Conservation (phyloP, 1,140 invertebrate species). For the Ridgeia piscesae region DNA sequence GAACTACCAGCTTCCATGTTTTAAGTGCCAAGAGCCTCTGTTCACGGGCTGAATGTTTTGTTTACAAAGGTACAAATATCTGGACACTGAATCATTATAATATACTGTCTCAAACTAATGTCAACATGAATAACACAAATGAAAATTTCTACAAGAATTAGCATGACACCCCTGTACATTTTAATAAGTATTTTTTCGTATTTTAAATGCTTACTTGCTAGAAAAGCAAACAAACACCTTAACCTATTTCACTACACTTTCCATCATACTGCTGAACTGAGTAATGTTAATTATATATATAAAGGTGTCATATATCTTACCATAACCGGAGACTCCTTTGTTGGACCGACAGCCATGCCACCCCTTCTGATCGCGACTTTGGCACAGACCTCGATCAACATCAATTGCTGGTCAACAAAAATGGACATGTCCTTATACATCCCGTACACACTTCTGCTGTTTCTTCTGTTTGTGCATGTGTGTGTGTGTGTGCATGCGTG, state of each 20-base stretch:
- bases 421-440: background rate
- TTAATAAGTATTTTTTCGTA: too few species aligned
- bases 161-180: too few species aligned
- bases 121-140: background rate
- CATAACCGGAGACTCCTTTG: constrained; percentile 65
- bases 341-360: constrained; percentile 95
- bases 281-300: background rate
- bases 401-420: constrained; percentile 71
- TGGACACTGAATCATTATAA: background rate
- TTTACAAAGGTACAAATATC: background rate
- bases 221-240: background rate
- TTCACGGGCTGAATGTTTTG: too few species aligned
- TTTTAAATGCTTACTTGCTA: too few species aligned
- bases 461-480: too few species aligned
- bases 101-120: background rate
- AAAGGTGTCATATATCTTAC: constrained; percentile 30
- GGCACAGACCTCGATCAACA: constrained; percentile 88
- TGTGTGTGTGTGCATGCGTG: constrained; percentile 15
- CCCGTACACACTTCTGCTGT: too few species aligned
- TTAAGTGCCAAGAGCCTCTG: too few species aligned
- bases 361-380: constrained; percentile 84
- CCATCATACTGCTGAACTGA: background rate
- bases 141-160: too few species aligned
- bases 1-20: too few species aligned
- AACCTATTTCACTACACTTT: background rate